A percentile compares a stretch with the other conserved stretches of the same genome.
Conservation (phyloP, 2,113 vertebrate species). For the Poeciliopsis prolifica region DNA sequence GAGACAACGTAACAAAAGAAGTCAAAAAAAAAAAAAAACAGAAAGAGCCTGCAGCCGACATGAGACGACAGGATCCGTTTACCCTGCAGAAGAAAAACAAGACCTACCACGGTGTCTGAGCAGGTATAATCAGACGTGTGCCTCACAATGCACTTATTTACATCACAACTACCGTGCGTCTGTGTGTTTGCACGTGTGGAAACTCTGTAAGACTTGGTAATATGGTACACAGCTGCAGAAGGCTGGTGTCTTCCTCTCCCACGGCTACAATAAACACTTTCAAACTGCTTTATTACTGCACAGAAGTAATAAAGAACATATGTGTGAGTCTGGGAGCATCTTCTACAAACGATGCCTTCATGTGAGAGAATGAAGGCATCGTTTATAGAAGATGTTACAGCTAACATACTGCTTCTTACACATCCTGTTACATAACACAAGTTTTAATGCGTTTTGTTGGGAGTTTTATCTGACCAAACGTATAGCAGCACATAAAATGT, state of each 20-base stretch:
- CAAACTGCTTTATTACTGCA: conserved; percentile 16
- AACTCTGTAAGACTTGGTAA: conserved; percentile 5
- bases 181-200: conserved; percentile 10
- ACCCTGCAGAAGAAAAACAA: conserved; percentile 41
- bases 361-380: background rate
- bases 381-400: too few species aligned
- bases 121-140: background rate
- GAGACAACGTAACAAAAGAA: conserved; percentile 60
- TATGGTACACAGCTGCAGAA: conserved; percentile 13
- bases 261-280: conserved; percentile 47
- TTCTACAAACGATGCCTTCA: conserved; percentile 31
- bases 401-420: too few species aligned
- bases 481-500: too few species aligned
- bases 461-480: too few species aligned
- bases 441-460: too few species aligned
- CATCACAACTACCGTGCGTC: background rate
- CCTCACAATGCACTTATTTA: conserved; percentile 1
- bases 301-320: conserved; percentile 38
- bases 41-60: conserved; percentile 34
- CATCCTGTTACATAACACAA: too few species aligned
- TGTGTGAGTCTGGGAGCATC: conserved; percentile 20
- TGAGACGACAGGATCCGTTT: conserved; percentile 56
- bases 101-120: conserved; percentile 31
- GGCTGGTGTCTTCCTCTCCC: conserved; percentile 15
- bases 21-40: conserved; percentile 6